Conservation (phyloP, 2,797 vertebrate species). For the Triplophysa bombifrons region DNA sequence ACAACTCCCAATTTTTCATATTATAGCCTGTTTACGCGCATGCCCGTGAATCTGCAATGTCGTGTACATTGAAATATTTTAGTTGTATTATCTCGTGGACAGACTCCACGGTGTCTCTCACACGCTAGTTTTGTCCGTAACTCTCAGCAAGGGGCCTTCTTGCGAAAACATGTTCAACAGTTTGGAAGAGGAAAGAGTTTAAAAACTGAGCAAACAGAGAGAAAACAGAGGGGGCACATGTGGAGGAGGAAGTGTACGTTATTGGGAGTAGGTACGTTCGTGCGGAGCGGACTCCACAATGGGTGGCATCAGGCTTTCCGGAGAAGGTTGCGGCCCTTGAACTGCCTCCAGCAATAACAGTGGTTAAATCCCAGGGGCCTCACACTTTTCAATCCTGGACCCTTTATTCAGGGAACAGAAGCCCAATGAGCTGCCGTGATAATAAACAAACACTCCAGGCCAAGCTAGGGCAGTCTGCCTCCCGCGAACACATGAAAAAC, state of each 20-base stretch:
- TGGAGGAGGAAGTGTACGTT: slow-evolving; percentile 37
- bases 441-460: slow-evolving; percentile 63
- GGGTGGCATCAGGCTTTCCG: slow-evolving; percentile 62
- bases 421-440: slow-evolving; percentile 55
- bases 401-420: slow-evolving; percentile 59
- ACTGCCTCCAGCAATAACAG: slow-evolving; percentile 62
- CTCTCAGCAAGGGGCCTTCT: slow-evolving; percentile 47
- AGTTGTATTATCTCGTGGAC: slow-evolving; percentile 29
- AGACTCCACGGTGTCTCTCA: slow-evolving; percentile 34
- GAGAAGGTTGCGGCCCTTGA: slow-evolving; percentile 54
- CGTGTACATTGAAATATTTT: slow-evolving; percentile 22
- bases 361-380: slow-evolving; percentile 55
- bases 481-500: slow-evolving; percentile 53
- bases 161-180: slow-evolving; percentile 56
- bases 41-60: not conserved
- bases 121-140: slow-evolving; percentile 39
- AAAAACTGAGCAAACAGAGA: slow-evolving; percentile 35
- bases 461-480: slow-evolving; percentile 54
- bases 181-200: slow-evolving; percentile 34
- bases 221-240: slow-evolving; percentile 41
- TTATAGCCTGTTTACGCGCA: not conserved
- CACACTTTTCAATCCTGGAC: slow-evolving; percentile 55
- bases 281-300: slow-evolving; percentile 55
- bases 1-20: not conserved
- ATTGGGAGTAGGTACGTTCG: slow-evolving; percentile 53